phyloP scores from a whole-genome alignment of 2,797 vertebrate genomes.

The Sciurus carolinensis region DNA sequence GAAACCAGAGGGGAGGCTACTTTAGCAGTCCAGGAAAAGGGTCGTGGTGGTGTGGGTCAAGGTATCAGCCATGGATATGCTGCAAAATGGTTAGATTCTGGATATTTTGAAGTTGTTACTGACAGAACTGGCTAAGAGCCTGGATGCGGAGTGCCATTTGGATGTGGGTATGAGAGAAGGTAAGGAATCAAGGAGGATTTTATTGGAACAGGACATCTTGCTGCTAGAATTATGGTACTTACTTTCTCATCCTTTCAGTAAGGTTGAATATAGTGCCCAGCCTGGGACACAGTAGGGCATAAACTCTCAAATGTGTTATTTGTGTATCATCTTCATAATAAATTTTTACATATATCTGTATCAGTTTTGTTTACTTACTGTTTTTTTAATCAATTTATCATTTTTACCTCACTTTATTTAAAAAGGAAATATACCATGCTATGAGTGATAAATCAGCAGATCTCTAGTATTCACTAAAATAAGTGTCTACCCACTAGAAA shows the following conservation, averaged over 20 bases:
- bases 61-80: background rate
- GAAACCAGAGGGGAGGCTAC: background rate
- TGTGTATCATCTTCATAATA: background rate
- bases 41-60: background rate
- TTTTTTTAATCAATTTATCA: background rate
- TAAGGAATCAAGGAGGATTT: background rate
- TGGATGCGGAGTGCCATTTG: background rate
- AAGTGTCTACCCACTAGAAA: background rate
- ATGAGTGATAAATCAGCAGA: slow-evolving; percentile 11
- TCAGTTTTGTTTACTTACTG: background rate
- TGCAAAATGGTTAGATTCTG: background rate
- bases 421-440: slow-evolving; percentile 4
- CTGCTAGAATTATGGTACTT: background rate
- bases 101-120: background rate
- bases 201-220: background rate
- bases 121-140: background rate
- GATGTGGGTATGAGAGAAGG: background rate
- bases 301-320: background rate
- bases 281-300: background rate
- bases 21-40: background rate
- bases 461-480: slow-evolving; percentile 34
- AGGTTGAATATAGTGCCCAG: background rate
- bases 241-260: background rate
- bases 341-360: background rate
- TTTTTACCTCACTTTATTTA: slow-evolving; percentile 45